Evolutionary conservation across 2,888 invertebrate species (phyloP).

Genomic region (Sicus ferrugineus): DNA sequence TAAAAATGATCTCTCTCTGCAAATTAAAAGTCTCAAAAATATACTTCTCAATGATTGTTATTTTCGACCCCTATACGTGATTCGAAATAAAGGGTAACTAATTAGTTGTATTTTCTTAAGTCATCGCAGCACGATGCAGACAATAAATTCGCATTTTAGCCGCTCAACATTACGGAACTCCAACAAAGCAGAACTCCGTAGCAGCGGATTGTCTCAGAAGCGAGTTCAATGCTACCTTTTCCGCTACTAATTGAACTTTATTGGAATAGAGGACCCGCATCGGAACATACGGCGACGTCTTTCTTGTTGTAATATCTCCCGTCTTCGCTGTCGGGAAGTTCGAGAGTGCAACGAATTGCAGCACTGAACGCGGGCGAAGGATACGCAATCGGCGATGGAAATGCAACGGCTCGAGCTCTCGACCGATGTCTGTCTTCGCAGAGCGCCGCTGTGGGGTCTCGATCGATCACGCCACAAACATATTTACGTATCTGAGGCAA

Average conservation of each 20-base stretch:
- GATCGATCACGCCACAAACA: neutral
- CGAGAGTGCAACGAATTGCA: neutral
- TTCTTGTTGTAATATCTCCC: conserved; percentile 43
- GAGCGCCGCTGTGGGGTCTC: neutral
- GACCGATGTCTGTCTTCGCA: conserved; percentile 16
- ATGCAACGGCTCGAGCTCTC: conserved; percentile 1
- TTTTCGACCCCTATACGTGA: neutral
- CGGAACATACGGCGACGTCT: conserved; percentile 23
- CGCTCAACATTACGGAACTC: too few relatives aligned
- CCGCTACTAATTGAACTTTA: conserved; percentile 23
- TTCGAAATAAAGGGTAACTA: conserved; percentile 22
- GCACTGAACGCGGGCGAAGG: conserved; percentile 3
- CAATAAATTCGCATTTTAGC: conserved; percentile 57
- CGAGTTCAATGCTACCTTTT: conserved; percentile 29
- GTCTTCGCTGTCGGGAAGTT: neutral
- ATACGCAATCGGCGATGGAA: conserved; percentile 26
- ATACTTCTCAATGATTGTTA: too few relatives aligned
- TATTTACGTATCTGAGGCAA: neutral
- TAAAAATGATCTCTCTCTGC: too few relatives aligned
- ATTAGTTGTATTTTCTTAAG: conserved; percentile 25
- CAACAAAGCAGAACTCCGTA: neutral
- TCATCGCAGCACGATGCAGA: conserved; percentile 43
- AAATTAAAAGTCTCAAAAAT: too few relatives aligned
- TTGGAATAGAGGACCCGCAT: conserved; percentile 28
- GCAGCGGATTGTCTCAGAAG: neutral